phyloP scores from a whole-genome alignment of 2,113 vertebrate species.

The Alces alces region DNA sequence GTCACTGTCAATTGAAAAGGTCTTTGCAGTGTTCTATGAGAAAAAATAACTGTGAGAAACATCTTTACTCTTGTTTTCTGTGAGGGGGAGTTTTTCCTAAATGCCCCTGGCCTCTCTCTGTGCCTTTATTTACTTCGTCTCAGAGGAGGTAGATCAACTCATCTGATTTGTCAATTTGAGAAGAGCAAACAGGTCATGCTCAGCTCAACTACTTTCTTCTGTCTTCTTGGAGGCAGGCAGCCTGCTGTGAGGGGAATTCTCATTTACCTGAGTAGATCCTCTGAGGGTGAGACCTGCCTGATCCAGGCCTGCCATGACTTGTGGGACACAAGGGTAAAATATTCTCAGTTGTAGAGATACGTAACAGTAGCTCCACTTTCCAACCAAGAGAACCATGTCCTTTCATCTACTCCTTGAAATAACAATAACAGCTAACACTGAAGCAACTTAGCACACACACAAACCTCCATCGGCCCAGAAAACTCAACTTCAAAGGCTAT shows the following conservation, averaged over 20 bases:
- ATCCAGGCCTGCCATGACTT: background rate
- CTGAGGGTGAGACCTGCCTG: background rate
- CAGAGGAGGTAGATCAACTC: background rate
- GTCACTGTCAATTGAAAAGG: background rate
- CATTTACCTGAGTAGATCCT: background rate
- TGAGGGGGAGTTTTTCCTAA: background rate
- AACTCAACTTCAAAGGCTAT: background rate
- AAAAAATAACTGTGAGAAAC: background rate
- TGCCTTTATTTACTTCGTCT: background rate
- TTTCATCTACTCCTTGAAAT: background rate
- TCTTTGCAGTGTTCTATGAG: too few species aligned
- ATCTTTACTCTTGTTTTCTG: background rate
- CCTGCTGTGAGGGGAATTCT: background rate
- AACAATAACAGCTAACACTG: background rate
- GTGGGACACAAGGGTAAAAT: background rate
- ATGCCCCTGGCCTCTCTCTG: background rate
- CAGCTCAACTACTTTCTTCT: background rate
- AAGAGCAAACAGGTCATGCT: background rate
- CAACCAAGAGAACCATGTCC: background rate
- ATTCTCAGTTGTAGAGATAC: background rate
- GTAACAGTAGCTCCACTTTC: background rate
- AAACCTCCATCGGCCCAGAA: conserved; percentile 20
- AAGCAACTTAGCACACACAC: background rate
- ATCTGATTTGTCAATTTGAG: background rate
- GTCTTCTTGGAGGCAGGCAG: background rate